A percentile compares a stretch with the other conserved stretches of the same genome.
phyloP scores from a whole-genome alignment of 2,888 invertebrate genomes.

The Conchocele bisecta region DNA sequence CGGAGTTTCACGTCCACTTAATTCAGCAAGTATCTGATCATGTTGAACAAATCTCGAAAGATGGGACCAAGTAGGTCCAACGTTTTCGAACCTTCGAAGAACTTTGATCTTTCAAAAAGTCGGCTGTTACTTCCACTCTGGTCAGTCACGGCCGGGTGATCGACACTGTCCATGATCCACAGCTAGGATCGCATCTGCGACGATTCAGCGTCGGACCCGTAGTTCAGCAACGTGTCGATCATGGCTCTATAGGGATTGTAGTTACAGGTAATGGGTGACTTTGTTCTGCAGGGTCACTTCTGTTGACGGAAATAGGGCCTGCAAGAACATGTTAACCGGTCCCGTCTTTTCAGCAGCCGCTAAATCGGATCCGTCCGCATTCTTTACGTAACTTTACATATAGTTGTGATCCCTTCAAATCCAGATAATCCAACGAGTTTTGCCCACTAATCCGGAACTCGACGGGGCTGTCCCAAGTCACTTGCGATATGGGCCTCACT shows the following conservation, averaged over 20 bases:
- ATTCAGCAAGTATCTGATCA: constrained; percentile 48
- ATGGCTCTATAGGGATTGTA: constrained; percentile 52
- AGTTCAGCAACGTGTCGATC: constrained; percentile 45
- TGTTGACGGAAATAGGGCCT: constrained; percentile 50
- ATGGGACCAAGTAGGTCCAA: constrained; percentile 43
- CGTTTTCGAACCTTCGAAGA: constrained; percentile 14
- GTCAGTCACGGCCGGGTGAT: constrained; percentile 29
- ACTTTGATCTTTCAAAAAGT: constrained; percentile 22
- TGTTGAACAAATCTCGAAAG: constrained; percentile 43
- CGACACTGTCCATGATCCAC: constrained; percentile 39
- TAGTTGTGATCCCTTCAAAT: no score
- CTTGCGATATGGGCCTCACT: no score
- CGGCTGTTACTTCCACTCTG: constrained; percentile 33
- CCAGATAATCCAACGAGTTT: no score
- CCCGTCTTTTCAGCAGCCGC: no score
- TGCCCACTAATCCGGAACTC: no score
- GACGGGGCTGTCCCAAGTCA: no score
- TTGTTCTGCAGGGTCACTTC: constrained; percentile 57
- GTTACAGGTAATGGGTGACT: constrained; percentile 35
- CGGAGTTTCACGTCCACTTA: constrained; percentile 48
- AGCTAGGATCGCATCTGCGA: constrained; percentile 39
- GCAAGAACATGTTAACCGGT: constrained; percentile 53
- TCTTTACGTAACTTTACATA: no score
- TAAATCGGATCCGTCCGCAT: no score
- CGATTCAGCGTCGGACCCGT: constrained; percentile 27